Percentiles rank a stretch among this genome's conserved stretches.
phyloP scores from a whole-genome alignment of 1,140 invertebrate genomes.

The Rhagoletis zephyria region DNA sequence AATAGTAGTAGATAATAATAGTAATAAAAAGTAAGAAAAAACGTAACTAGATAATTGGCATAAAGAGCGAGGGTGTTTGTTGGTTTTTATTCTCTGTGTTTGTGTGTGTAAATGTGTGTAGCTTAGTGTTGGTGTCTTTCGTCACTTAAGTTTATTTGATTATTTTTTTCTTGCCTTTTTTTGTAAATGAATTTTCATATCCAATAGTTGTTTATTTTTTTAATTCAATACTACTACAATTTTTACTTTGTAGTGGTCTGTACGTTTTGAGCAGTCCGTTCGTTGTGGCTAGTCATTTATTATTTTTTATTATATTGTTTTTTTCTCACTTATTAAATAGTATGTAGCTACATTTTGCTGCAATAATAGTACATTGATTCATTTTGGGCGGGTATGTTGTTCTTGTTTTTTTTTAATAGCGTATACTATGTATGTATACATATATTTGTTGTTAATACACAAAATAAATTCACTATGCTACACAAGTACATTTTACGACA shows the following conservation, averaged over 20 bases:
- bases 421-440: neutral
- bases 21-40: constrained; percentile 14
- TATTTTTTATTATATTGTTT: neutral
- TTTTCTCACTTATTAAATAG: constrained; percentile 22
- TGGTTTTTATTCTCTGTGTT: constrained; percentile 5
- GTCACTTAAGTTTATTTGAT: neutral
- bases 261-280: constrained; percentile 50
- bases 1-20: constrained; percentile 29
- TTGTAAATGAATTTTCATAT: constrained; percentile 6
- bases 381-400: constrained; percentile 31
- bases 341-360: constrained; percentile 5
- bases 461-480: neutral
- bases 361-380: constrained; percentile 23
- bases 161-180: neutral
- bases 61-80: constrained; percentile 67
- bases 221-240: neutral
- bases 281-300: constrained; percentile 26
- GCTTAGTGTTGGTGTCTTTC: neutral
- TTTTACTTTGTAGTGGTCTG: constrained; percentile 9
- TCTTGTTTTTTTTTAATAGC: neutral
- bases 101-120: constrained; percentile 14
- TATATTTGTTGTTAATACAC: constrained; percentile 10
- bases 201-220: neutral
- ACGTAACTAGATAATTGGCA: constrained; percentile 67
- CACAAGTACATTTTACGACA: neutral